Percentiles rank a stretch among this genome's conserved stretches.
phyloP scores from a whole-genome alignment of 2,113 vertebrate species.

The Gila orcuttii region DNA sequence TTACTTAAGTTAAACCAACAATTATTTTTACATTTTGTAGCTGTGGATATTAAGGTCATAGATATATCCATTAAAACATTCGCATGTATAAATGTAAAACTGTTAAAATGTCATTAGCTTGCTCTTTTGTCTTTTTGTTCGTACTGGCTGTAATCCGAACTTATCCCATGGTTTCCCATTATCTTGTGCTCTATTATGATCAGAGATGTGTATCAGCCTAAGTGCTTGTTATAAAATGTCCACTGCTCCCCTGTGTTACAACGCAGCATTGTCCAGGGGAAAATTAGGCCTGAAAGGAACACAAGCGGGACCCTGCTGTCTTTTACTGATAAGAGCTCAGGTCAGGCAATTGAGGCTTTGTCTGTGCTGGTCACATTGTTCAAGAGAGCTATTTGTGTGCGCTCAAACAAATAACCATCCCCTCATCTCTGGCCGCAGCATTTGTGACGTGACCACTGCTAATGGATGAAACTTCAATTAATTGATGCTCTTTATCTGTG shows the following conservation, averaged over 20 bases:
- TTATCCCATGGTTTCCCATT: slow-evolving; percentile 51
- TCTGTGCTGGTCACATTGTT: slow-evolving; percentile 72
- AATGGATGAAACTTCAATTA: slow-evolving; percentile 62
- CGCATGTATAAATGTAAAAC: neutral
- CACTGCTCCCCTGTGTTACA: slow-evolving; percentile 52
- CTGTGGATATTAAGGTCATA: neutral
- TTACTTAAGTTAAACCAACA: no score
- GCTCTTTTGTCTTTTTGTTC: neutral
- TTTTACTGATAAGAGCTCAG: slow-evolving; percentile 76
- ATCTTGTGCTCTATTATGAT: slow-evolving; percentile 59
- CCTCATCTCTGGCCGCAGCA: slow-evolving; percentile 30
- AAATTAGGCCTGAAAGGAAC: slow-evolving; percentile 67
- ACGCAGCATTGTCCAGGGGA: slow-evolving; percentile 67
- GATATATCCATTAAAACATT: neutral
- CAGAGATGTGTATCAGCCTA: slow-evolving; percentile 52
- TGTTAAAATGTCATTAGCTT: neutral
- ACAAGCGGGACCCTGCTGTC: slow-evolving; percentile 61
- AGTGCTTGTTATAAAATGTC: slow-evolving; percentile 59
- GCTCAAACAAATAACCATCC: slow-evolving; percentile 68
- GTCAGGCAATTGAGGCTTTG: slow-evolving; percentile 71
- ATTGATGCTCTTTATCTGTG: slow-evolving; percentile 53
- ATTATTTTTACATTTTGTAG: neutral
- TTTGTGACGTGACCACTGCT: slow-evolving; percentile 54
- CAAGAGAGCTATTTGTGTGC: slow-evolving; percentile 70
- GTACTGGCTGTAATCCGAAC: slow-evolving; percentile 24